Base-by-base conservation (phyloP, 2,888 invertebrate genomes). In the Microctonus brassicae region DNA sequence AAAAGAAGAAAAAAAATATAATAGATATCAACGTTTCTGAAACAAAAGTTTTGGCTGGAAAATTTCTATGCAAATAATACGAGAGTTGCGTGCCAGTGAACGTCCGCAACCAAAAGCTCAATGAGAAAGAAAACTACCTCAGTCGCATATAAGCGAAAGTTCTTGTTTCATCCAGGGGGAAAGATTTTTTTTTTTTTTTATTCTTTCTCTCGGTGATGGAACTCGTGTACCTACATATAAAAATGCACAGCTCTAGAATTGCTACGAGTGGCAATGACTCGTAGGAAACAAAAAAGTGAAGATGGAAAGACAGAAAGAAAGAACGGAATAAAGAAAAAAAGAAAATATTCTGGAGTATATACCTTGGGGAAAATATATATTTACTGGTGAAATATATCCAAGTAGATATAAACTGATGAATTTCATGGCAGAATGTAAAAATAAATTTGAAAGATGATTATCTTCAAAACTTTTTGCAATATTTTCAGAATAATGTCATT, bases 11-110 rank as follows among this genome's bases (percentile, higher is more conserved):
- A 64, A 52, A 47, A 29, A 20, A n/a, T n/a, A n/a, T n/a, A n/a
- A n/a, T n/a, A n/a, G 26, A 64, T 24, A 52, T 64, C 33, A 29
- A 52, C 34, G 17, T 58, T n/a, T 13, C 26, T 26, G 24, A 62
- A 34, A 62, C 52, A 64, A 64, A 47, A 52, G 63, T 64, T 64
- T 42, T 42, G 22, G 47, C n/a, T 10, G 33, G 17, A 47, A 60
- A 64, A 64, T 64, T 64, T 64, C 47, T 64, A 64, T 64, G 63
- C 47, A 64, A 64, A 64, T 64, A 42, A 42, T 58, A 58, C 33
- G 62, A 64, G 47, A 42, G 47, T 47, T 24, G 29, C 52, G 47
- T 33, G 29, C 17, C 63, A 52, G 47, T 64, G 52, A 64, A 64
- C 29, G 52, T 64, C 26, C 63, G 17, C 63, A 24, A 17, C 33